A percentile compares a stretch with the other conserved stretches of the same genome.
phyloP scores from a whole-genome alignment of 2,797 vertebrate species.

The Rhadinocentrus ornatus region DNA sequence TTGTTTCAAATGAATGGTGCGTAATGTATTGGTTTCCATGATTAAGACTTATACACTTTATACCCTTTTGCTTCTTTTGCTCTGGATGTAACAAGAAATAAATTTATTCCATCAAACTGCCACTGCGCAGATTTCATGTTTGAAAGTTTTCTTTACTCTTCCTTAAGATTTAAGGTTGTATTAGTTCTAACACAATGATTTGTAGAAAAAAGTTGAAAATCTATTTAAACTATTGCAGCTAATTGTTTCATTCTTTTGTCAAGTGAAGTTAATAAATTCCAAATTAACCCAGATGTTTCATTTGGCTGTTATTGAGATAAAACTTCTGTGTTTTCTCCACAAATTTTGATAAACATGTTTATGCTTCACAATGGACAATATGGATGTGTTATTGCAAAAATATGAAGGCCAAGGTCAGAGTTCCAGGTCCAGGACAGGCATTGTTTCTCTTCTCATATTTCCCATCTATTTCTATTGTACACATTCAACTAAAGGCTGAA shows the following conservation, averaged over 20 bases:
- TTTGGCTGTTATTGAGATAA: not conserved
- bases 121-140: not conserved
- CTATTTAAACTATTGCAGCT: not conserved
- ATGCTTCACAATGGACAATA: not conserved
- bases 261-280: not conserved
- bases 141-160: not conserved
- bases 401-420: not conserved
- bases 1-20: constrained; percentile 39
- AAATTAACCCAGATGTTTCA: not conserved
- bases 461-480: too few species aligned
- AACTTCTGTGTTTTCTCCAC: constrained; percentile 5
- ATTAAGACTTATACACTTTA: constrained; percentile 34
- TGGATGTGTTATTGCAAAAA: not conserved
- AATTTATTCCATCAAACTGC: constrained; percentile 17
- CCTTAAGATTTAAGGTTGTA: not conserved
- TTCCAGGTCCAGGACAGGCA: not conserved
- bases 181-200: not conserved
- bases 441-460: not conserved
- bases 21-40: constrained; percentile 48
- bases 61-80: constrained; percentile 7
- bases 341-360: not conserved
- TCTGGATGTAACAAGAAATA: constrained; percentile 11
- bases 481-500: not conserved
- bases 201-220: not conserved
- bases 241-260: constrained; percentile 3